A percentile compares a stretch with the other conserved stretches of the same genome.
Conservation (phyloP, 2,113 vertebrate species). For the Ctenomys sociabilis region DNA sequence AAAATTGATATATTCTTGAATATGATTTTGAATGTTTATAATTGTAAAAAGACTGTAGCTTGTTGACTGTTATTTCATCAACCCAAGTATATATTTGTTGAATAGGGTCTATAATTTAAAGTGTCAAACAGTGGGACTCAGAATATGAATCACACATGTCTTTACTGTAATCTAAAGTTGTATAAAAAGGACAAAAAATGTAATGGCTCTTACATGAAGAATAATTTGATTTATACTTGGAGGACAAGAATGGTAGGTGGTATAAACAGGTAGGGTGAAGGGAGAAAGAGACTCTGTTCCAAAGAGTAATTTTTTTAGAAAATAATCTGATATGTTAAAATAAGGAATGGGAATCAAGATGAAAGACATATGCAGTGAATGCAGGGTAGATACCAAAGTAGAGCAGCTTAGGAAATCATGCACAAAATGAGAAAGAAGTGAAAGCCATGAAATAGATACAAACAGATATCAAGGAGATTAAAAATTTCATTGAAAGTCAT, state of each 20-base stretch:
- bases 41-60: background rate
- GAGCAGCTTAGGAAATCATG: background rate
- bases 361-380: background rate
- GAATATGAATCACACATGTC: background rate
- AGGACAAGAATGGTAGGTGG: background rate
- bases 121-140: background rate
- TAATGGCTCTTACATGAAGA: background rate
- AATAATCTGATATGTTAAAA: background rate
- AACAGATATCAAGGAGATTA: too few species aligned
- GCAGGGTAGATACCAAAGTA: background rate
- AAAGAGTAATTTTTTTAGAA: background rate
- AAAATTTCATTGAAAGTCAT: too few species aligned
- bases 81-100: background rate
- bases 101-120: background rate
- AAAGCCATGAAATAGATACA: background rate
- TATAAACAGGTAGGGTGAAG: background rate
- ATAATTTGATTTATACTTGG: background rate
- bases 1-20: background rate
- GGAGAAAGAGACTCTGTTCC: background rate
- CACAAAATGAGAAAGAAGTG: background rate
- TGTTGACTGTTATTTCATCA: background rate
- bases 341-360: background rate
- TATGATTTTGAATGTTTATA: slow-evolving; percentile 25
- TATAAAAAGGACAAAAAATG: background rate
- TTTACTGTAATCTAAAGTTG: background rate